These are phyloP conservation scores for Coleophora deauratella DNA, from an alignment of 2,888 invertebrate genomes.

Conservation along the genomic window DNA sequence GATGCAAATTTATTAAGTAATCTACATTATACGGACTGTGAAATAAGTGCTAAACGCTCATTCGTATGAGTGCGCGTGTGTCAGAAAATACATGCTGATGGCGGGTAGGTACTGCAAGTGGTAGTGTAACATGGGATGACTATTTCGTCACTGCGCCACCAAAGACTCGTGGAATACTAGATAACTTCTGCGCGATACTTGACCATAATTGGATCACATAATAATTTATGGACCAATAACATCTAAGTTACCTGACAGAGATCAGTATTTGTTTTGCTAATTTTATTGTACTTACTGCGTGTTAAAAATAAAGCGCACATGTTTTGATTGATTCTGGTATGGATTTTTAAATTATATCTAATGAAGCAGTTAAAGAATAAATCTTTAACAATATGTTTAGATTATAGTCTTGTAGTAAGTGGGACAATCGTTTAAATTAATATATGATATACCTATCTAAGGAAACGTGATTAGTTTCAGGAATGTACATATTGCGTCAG, in stretches of 20 bases:
- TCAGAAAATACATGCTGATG: neutral
- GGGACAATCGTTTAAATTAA: too few species aligned
- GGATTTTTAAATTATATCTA: too few species aligned
- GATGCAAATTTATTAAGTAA: too few species aligned
- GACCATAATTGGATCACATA: conserved; percentile 34
- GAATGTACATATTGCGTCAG: conserved; percentile 26
- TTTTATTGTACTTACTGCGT: too few species aligned
- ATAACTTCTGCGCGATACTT: conserved; percentile 34
- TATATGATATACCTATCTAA: neutral
- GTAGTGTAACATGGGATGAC: neutral
- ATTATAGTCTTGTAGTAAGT: too few species aligned
- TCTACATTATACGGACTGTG: conserved; percentile 6
- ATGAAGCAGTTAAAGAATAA: too few species aligned
- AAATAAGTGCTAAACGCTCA: conserved; percentile 1
- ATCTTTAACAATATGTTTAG: too few species aligned
- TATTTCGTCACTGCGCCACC: conserved; percentile 43
- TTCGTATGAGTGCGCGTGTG: too few species aligned
- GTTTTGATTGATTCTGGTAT: too few species aligned
- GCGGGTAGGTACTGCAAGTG: too few species aligned
- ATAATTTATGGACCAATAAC: too few species aligned
- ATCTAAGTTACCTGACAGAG: too few species aligned
- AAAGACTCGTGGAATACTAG: conserved; percentile 48
- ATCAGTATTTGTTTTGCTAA: conserved; percentile 1
- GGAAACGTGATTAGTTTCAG: conserved; percentile 41
- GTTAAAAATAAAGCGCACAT: conserved; percentile 25